Evolutionary conservation across 2,113 vertebrate genomes (phyloP), one percentile per base, ranked within the genome.

Genomic region (Caloenas nicobarica): DNA sequence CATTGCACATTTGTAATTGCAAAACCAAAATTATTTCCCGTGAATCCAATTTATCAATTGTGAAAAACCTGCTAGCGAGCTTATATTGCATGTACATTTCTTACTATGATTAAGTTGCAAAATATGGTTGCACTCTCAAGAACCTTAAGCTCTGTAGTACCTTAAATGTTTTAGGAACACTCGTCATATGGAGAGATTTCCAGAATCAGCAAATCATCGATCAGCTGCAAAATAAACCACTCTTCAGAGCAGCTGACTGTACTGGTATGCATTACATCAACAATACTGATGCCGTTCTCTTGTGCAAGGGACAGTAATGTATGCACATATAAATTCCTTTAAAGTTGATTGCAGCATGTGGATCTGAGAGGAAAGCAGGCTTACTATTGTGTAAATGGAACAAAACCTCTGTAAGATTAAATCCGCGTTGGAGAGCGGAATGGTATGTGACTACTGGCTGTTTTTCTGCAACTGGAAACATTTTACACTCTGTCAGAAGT

Each of bases 101-200:
- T 96, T 70, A 15, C 88, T 36, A 33, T 81, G 71, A 86, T 93
- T 93, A 81, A 94, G 60, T 36, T 90, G 86, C 93, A 77, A 46
- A 94, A 85, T 77, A 65, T 62, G 81, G 90, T 93, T 88, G 82
- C 57, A 53, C 88, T 92, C 90, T 69, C 71, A 90, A 90, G 74
- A 64, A 79, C 82, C 78, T 82, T 51, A 53, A 89, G 76, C 78
- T 91, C 87, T 95, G 46, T 65, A 88, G 60, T 91, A 72, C 79
- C 82, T 95, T 81, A 89, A 88, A 86, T 87, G 87, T 93, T 91
- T 93, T 88, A 93, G 93, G 91, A 97, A 89, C 81, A 81, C 89
- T 96, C 95, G 90, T 86, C 95, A 81, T n/a, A 38, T 14, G 58
- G 79, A 93, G 89, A 88, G 86, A 79, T 79, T 94, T 95, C 95